Percentiles rank a stretch among this genome's conserved stretches.
Conservation (phyloP, 2,797 vertebrate species). For the Centropyge bicolor region DNA sequence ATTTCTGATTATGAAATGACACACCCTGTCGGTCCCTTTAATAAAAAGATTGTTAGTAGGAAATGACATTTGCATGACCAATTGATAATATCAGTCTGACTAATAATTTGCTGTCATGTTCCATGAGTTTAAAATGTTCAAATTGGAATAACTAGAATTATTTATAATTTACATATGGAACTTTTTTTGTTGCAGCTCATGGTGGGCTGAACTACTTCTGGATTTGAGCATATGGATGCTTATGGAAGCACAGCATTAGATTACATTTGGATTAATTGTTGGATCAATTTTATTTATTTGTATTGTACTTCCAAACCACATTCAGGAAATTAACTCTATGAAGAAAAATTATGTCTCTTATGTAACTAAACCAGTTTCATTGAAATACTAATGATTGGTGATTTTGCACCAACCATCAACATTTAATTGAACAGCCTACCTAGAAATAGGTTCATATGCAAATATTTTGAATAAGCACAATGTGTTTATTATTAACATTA, state of each 20-base stretch:
- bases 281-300: not conserved
- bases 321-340: not conserved
- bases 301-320: not conserved
- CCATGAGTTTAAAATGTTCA: not conserved
- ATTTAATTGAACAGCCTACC: too few species aligned
- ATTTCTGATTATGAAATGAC: conserved; percentile 2
- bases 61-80: not conserved
- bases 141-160: not conserved
- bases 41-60: not conserved
- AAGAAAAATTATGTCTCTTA: not conserved
- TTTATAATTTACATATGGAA: not conserved
- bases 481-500: not conserved
- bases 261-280: not conserved
- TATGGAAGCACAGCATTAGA: not conserved
- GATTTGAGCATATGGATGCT: not conserved
- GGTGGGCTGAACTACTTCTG: not conserved
- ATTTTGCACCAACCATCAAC: too few species aligned
- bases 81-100: not conserved
- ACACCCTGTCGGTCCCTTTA: not conserved
- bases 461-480: not conserved
- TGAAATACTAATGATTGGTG: too few species aligned
- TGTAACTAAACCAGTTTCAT: not conserved
- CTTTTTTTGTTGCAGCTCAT: not conserved
- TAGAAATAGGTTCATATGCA: not conserved
- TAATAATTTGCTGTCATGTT: not conserved